Base-by-base conservation (phyloP, 1,140 invertebrate species). In the Apis laboriosa region DNA sequence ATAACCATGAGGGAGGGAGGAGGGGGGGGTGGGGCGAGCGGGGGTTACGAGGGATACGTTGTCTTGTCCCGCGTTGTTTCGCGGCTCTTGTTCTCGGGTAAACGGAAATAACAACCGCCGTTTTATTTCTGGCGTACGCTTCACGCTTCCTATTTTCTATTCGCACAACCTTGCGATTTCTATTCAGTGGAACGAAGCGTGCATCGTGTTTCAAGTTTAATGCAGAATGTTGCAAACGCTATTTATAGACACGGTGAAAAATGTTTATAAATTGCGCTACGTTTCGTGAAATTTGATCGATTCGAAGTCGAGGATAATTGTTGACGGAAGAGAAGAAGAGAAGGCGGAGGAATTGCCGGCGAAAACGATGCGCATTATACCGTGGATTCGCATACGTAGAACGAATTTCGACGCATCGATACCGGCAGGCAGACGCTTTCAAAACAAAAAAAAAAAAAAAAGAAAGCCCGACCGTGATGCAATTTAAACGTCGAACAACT, bases 131-230 rank as follows among this genome's bases (percentile, higher is more conserved):
- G 51, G 9, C 80, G 19, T 19, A 19, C n/a, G 28, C 24, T 24
- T 51, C 43, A 17, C 28, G 66, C 49, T 70, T 82, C 64, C 73
- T 77, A 66, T 77, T 82, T 77, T 68, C 80, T 60, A 77, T 77
- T 76, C n/a, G 21, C 21, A 15, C 21, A 34, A 19, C 49, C 64
- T 53, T n/a, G 51, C 49, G 72, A 51, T 61, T 75, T 75, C 72
- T 75, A 75, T 63, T 73, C 71, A 2, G 53, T 56, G 2, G 15
- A 56, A 34, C 19, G 13, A n/a, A 3, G 21, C 12, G 17, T 3
- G 21, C 13, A 5, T 15, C 56, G n/a, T 24, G 70, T 24, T 75
- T 49, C 28, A 75, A 51, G n/a, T 49, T 61, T 60, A 61, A 61
- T 12, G 19, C 12, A 17, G 17, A 34, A 75, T 61, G 58, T 75